A percentile compares a stretch with the other conserved stretches of the same genome.
These are phyloP conservation scores for Chromoteleia sp. DNA, from an alignment of 2,888 invertebrate genomes.

Conservation along the genomic window DNA sequence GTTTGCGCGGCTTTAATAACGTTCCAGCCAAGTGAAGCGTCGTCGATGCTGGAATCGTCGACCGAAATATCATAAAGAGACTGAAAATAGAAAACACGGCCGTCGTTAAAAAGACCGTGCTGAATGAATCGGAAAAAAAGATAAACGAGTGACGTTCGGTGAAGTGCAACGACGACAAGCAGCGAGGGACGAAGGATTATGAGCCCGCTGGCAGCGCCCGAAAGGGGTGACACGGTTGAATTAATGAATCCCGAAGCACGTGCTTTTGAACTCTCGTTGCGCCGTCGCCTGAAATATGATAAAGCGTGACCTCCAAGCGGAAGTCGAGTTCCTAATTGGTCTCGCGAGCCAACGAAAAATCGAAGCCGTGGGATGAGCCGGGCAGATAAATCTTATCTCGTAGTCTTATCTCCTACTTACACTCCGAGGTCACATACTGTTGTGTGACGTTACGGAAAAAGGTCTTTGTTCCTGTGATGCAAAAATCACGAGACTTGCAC, in stretches of 20 bases:
- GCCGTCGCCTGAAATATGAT: conserved; percentile 66
- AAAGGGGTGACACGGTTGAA: conserved; percentile 64
- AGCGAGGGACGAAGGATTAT: conserved; percentile 43
- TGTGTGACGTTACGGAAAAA: conserved; percentile 54
- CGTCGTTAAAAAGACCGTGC: conserved; percentile 4
- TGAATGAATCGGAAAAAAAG: conserved; percentile 27
- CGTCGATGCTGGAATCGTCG: background rate
- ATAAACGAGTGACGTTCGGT: conserved; percentile 26
- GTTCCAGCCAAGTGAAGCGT: background rate
- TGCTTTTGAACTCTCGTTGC: conserved; percentile 35
- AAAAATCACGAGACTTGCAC: conserved; percentile 42
- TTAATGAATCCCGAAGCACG: conserved; percentile 54
- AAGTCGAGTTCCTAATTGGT: conserved; percentile 70
- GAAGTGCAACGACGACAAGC: conserved; percentile 40
- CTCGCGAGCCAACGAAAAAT: conserved; percentile 69
- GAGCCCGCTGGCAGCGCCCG: conserved; percentile 23
- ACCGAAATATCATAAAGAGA: conserved; percentile 11
- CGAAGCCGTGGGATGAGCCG: conserved; percentile 69
- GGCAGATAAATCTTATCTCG: conserved; percentile 67
- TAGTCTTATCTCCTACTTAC: conserved; percentile 64
- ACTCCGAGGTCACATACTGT: conserved; percentile 58
- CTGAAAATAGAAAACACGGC: conserved; percentile 26
- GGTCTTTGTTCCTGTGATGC: conserved; percentile 57
- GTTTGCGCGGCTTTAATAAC: conserved; percentile 8
- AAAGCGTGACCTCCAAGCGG: conserved; percentile 69